Conservation (phyloP, 2,797 vertebrate genomes). For the Meriones psammophilus region DNA sequence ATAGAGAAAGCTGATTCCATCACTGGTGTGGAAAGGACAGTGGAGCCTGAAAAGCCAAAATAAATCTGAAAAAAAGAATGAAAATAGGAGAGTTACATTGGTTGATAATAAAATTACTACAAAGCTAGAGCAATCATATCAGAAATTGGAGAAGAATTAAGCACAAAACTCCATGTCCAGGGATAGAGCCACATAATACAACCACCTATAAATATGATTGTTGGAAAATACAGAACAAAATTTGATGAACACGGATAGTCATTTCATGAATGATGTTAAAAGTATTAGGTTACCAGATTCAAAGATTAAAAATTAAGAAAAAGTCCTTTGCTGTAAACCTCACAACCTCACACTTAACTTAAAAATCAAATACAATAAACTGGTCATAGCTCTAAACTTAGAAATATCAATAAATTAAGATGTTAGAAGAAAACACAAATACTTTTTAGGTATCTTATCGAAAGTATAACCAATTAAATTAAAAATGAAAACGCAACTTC, state of each 20-base stretch:
- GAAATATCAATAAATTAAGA: conserved; percentile 13
- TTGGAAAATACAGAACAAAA: neutral
- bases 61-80: neutral
- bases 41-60: neutral
- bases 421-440: neutral
- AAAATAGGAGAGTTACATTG: neutral
- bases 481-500: conserved; percentile 26
- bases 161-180: neutral
- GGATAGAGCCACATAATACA: neutral
- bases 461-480: conserved; percentile 12
- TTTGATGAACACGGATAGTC: neutral
- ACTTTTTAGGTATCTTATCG: neutral
- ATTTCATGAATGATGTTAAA: neutral
- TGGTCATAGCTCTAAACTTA: conserved; percentile 35
- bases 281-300: neutral
- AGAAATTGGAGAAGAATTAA: neutral
- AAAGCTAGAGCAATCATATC: neutral
- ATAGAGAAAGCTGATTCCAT: neutral
- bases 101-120: neutral
- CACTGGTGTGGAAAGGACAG: neutral
- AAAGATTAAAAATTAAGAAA: neutral
- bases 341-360: neutral
- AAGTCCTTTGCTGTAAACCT: neutral
- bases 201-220: neutral
- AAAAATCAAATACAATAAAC: neutral